These are phyloP conservation scores for Sapajus apella DNA, from an alignment of 2,113 vertebrate species.

Conservation along the genomic window DNA sequence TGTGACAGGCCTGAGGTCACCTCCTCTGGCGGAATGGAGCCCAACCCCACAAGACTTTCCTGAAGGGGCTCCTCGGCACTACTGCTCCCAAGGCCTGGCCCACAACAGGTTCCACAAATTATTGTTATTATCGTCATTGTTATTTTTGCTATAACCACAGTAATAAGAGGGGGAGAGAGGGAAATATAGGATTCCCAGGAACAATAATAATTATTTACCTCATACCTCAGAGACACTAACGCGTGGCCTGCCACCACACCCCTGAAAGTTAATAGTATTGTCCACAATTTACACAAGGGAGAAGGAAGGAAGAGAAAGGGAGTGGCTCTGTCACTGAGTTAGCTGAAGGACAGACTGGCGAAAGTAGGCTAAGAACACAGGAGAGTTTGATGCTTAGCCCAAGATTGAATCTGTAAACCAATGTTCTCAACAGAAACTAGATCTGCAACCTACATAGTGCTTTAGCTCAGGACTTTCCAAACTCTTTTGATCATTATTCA, in stretches of 20 bases:
- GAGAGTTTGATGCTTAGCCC: neutral
- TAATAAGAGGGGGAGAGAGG: constrained; percentile 38
- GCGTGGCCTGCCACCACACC: constrained; percentile 20
- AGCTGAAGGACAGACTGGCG: neutral
- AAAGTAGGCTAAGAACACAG: neutral
- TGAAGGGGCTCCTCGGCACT: neutral
- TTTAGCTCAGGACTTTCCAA: neutral
- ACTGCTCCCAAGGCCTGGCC: neutral
- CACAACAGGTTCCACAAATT: neutral
- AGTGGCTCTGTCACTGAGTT: neutral
- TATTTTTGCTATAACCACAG: neutral
- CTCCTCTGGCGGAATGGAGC: neutral
- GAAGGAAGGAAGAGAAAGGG: neutral
- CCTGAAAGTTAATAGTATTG: neutral
- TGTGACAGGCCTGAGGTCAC: neutral
- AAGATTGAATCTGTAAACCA: neutral
- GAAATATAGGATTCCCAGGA: constrained; percentile 38
- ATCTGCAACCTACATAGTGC: neutral
- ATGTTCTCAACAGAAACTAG: neutral
- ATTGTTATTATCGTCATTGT: constrained; percentile 3
- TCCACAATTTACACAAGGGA: neutral
- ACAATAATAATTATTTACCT: constrained; percentile 53
- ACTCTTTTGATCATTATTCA: neutral
- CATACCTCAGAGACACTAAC: constrained; percentile 26
- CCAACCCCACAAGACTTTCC: neutral